Conservation (phyloP, 2,888 invertebrate genomes). For the Platypus cylindrus region DNA sequence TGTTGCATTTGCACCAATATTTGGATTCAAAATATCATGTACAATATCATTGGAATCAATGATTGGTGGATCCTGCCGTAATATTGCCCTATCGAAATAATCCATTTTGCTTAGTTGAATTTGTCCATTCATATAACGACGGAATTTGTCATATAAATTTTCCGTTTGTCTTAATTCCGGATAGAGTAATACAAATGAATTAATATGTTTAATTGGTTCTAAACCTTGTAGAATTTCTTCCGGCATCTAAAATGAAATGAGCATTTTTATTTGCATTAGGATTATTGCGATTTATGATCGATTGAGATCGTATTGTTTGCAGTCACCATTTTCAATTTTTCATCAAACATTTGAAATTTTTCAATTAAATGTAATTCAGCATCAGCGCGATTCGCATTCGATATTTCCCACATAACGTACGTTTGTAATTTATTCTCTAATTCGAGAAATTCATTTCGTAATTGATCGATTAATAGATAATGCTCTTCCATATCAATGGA, state of each 20-base stretch:
- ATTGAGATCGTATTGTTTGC: not conserved
- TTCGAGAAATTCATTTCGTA: conserved; percentile 14
- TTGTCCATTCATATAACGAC: conserved; percentile 10
- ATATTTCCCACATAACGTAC: conserved; percentile 10
- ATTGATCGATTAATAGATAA: conserved; percentile 12
- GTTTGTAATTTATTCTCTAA: conserved; percentile 16
- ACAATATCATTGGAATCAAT: conserved; percentile 14
- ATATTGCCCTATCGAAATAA: conserved; percentile 4
- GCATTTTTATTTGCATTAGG: not conserved
- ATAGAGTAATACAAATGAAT: conserved; percentile 15
- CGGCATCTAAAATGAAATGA: conserved; percentile 14
- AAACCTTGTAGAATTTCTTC: conserved; percentile 17
- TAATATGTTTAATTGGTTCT: conserved; percentile 13
- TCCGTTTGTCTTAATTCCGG: conserved; percentile 16
- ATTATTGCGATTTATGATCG: not conserved
- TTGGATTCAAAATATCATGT: conserved; percentile 17
- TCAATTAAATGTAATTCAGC: conserved; percentile 8
- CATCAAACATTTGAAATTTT: conserved; percentile 8
- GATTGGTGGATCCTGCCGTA: not conserved
- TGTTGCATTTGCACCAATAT: conserved; percentile 18
- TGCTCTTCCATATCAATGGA: not conserved
- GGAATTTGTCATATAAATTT: conserved; percentile 19
- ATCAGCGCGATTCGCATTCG: not conserved
- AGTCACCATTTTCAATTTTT: conserved; percentile 11
- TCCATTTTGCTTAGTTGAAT: conserved; percentile 5